Evolutionary conservation across 2,888 invertebrate genomes (phyloP).

Genomic region (Beris chalybata): DNA sequence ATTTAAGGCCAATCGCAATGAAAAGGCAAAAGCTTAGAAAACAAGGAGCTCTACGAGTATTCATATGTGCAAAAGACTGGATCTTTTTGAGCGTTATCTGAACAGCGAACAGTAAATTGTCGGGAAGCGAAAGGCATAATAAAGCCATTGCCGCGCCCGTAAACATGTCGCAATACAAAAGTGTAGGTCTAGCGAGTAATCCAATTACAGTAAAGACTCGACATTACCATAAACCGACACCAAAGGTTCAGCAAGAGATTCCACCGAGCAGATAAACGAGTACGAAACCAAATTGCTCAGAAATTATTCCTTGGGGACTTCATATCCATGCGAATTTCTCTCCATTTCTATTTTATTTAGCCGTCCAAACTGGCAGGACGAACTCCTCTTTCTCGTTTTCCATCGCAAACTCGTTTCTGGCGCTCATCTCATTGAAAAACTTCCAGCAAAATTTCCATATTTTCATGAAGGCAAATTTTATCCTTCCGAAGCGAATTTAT

Average conservation of each 20-base stretch:
- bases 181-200: not conserved
- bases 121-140: no score
- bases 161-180: no score
- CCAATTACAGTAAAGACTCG: constrained; percentile 4
- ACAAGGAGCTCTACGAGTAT: no score
- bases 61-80: no score
- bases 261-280: not conserved
- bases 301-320: constrained; percentile 3
- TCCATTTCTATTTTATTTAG: not conserved
- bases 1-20: no score
- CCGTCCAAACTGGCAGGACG: not conserved
- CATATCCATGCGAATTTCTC: constrained; percentile 4
- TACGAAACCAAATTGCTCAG: constrained; percentile 12
- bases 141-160: no score
- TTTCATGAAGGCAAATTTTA: constrained; percentile 10
- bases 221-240: constrained; percentile 10
- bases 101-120: no score
- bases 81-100: no score
- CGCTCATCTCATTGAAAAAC: no score
- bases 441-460: constrained; percentile 15
- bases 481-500: constrained; percentile 10
- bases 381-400: not conserved
- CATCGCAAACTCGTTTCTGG: no score
- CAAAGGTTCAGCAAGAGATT: not conserved
- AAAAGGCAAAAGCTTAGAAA: no score